Evolutionary conservation across 1,140 invertebrate genomes (phyloP).

Genomic region (Rhynchophorus ferrugineus): DNA sequence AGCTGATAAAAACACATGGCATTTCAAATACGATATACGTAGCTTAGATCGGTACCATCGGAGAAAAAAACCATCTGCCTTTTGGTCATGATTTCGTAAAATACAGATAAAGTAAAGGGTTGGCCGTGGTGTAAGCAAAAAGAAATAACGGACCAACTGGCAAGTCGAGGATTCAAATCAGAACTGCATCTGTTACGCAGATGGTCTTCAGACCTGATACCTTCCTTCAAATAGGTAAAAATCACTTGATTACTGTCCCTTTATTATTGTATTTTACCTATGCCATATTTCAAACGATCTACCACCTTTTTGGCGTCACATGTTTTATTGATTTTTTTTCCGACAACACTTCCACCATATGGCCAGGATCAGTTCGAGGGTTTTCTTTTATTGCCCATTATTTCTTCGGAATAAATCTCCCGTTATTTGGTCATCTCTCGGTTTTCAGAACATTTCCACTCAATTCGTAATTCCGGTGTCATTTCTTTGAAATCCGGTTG

Average conservation of each 20-base stretch:
- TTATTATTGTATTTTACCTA: constrained; percentile 22
- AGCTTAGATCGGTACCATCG: constrained; percentile 1
- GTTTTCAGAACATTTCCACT: too few species aligned
- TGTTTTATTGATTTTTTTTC: constrained; percentile 20
- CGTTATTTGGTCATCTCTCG: too few species aligned
- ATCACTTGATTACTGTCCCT: constrained; percentile 28
- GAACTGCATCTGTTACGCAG: constrained; percentile 38
- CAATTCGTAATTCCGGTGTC: too few species aligned
- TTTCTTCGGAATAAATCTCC: constrained; percentile 1
- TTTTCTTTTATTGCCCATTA: constrained; percentile 1
- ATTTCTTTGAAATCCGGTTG: too few species aligned
- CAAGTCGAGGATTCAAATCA: constrained; percentile 36
- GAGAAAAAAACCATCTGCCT: constrained; percentile 34
- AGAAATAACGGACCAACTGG: constrained; percentile 32
- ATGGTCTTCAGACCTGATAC: constrained; percentile 33
- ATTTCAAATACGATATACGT: constrained; percentile 28
- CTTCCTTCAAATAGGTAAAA: constrained; percentile 28
- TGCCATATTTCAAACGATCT: constrained; percentile 29
- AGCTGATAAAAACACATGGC: constrained; percentile 37
- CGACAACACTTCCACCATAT: constrained; percentile 10
- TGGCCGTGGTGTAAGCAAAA: constrained; percentile 29
- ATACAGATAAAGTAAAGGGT: constrained; percentile 35
- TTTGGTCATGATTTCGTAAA: constrained; percentile 38
- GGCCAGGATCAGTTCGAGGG: constrained; percentile 9
- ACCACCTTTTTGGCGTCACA: constrained; percentile 19